These are phyloP conservation scores for Myotis yumanensis DNA, from an alignment of 2,113 vertebrate species.

Conservation along the genomic window DNA sequence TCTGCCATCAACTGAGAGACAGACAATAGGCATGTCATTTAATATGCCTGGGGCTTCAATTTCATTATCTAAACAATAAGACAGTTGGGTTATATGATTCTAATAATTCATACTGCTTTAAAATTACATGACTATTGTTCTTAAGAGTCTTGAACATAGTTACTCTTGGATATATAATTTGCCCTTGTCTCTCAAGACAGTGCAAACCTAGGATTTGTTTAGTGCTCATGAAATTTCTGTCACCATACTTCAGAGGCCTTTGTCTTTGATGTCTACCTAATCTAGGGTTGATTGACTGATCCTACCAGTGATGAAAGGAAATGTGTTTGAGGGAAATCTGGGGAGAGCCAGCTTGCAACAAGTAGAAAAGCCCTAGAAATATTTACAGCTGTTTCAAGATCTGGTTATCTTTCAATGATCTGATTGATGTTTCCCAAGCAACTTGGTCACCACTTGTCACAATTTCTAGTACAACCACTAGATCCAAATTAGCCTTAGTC, in stretches of 20 bases:
- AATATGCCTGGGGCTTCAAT: background rate
- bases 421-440: constrained; percentile 25
- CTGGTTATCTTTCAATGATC: background rate
- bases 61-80: constrained; percentile 26
- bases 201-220: background rate
- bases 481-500: background rate
- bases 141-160: background rate
- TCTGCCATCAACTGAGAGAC: background rate
- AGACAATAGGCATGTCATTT: background rate
- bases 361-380: constrained; percentile 26
- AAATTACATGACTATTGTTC: constrained; percentile 15
- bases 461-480: background rate
- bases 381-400: constrained; percentile 37
- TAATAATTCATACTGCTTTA: background rate
- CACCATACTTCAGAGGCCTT: background rate
- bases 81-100: background rate
- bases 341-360: background rate
- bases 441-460: background rate
- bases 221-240: background rate
- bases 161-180: background rate
- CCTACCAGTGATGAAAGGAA: background rate
- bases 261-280: background rate
- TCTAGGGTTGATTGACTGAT: background rate
- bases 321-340: background rate
- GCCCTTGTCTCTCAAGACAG: background rate